Evolutionary conservation across 2,113 vertebrate species (phyloP).

Genomic region (Pagrus major): DNA sequence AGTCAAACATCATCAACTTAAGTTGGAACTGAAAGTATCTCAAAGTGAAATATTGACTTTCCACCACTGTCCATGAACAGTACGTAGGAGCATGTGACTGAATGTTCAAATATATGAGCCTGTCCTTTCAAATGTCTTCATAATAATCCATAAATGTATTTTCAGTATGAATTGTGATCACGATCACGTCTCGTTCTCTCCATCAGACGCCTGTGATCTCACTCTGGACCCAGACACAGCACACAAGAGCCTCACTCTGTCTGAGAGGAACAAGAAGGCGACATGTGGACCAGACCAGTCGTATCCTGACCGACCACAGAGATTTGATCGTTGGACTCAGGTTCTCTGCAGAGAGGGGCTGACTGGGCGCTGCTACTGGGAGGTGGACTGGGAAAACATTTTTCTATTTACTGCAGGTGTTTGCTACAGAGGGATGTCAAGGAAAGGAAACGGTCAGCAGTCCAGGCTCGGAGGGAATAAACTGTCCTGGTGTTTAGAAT

Average conservation of each 20-base stretch:
- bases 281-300: rapidly evolving
- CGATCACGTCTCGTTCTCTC: not conserved
- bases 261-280: not conserved
- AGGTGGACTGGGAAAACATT: too few relatives aligned
- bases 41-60: too few relatives aligned
- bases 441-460: not conserved
- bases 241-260: not conserved
- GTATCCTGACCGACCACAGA: not conserved
- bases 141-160: not conserved
- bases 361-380: too few relatives aligned
- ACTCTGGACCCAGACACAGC: not conserved
- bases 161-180: not conserved
- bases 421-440: not conserved
- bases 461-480: not conserved
- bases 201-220: not conserved
- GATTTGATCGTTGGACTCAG: not conserved
- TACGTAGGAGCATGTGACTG: too few relatives aligned
- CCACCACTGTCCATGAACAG: too few relatives aligned
- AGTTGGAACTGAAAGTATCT: too few relatives aligned
- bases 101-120: too few relatives aligned
- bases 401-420: not conserved
- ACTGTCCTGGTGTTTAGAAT: too few relatives aligned
- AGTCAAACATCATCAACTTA: too few relatives aligned
- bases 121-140: not conserved
- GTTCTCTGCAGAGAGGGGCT: too few relatives aligned